These are phyloP conservation scores for Girardinus metallicus DNA, from an alignment of 2,797 vertebrate species.

Conservation along the genomic window DNA sequence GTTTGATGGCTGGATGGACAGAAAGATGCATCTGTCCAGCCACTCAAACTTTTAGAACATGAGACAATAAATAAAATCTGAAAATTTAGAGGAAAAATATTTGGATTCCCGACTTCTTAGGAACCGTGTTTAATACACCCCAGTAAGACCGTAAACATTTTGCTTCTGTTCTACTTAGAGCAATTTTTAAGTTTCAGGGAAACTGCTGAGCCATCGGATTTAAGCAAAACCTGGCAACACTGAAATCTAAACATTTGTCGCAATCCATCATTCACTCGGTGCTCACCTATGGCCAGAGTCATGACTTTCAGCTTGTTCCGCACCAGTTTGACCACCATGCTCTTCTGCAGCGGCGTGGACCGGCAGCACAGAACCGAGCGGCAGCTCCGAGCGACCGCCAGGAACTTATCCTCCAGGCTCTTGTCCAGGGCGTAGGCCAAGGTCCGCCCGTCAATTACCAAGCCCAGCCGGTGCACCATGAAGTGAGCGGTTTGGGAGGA, in stretches of 20 bases:
- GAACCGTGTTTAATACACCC: neutral
- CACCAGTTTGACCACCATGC: constrained; percentile 97
- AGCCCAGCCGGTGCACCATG: constrained; percentile 82
- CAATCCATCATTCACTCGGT: neutral
- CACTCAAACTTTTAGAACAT: neutral
- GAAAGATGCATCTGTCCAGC: neutral
- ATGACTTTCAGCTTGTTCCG: constrained; percentile 97
- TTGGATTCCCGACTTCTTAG: neutral
- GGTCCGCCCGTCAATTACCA: constrained; percentile 95
- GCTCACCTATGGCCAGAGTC: constrained; percentile 95
- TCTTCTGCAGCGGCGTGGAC: constrained; percentile 96
- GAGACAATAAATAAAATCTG: neutral
- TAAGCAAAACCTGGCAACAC: neutral
- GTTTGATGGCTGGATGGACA: neutral
- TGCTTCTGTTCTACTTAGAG: neutral
- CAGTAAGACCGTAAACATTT: neutral
- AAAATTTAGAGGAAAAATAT: neutral
- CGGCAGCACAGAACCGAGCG: constrained; percentile 94
- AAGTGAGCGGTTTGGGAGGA: constrained; percentile 61
- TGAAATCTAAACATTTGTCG: neutral
- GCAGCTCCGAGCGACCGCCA: constrained; percentile 89
- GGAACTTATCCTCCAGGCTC: constrained; percentile 91
- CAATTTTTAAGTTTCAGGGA: neutral
- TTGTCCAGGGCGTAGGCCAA: constrained; percentile 92
- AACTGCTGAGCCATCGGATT: neutral